Evolutionary conservation across 1,140 invertebrate genomes (phyloP).

Genomic region (Eurytemora carolleeae): DNA sequence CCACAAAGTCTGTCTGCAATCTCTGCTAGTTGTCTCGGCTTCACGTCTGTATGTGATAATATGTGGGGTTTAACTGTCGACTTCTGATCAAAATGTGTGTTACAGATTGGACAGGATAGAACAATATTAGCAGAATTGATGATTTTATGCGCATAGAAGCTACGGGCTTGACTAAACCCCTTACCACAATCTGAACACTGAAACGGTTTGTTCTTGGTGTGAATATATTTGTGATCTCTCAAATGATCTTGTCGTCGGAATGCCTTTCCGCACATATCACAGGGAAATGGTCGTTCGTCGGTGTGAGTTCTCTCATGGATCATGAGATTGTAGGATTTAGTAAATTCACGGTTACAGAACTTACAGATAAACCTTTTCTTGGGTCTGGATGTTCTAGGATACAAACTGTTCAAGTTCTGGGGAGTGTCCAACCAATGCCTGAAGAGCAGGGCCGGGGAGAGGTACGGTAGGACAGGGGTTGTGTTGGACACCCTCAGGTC

Average conservation of each 20-base stretch:
- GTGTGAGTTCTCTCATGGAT: slow-evolving; percentile 96
- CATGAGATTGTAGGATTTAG: slow-evolving; percentile 90
- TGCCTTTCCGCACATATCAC: slow-evolving; percentile 93
- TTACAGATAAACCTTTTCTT: slow-evolving; percentile 97
- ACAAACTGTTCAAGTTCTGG: no score
- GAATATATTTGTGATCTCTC: slow-evolving; percentile 90
- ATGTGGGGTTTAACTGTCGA: slow-evolving; percentile 77
- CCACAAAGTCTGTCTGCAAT: slow-evolving; percentile 52
- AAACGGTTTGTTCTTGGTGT: slow-evolving; percentile 93
- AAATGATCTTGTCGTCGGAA: slow-evolving; percentile 93
- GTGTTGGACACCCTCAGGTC: not conserved
- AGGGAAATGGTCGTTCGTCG: slow-evolving; percentile 90
- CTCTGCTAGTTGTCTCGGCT: slow-evolving; percentile 66
- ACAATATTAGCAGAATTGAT: slow-evolving; percentile 71
- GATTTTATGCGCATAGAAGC: slow-evolving; percentile 78
- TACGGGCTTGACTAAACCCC: slow-evolving; percentile 86
- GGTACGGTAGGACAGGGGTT: not conserved
- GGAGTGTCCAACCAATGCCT: slow-evolving; percentile 18
- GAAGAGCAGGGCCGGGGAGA: slow-evolving; percentile 17
- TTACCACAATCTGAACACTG: slow-evolving; percentile 87
- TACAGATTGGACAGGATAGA: slow-evolving; percentile 59
- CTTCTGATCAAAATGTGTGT: slow-evolving; percentile 60
- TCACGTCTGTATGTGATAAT: slow-evolving; percentile 79
- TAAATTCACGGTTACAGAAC: slow-evolving; percentile 89
- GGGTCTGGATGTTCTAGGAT: slow-evolving; percentile 61